Percentiles rank a stretch among this genome's conserved stretches.
phyloP scores from a whole-genome alignment of 1,140 invertebrate genomes.

The Spodoptera litura region DNA sequence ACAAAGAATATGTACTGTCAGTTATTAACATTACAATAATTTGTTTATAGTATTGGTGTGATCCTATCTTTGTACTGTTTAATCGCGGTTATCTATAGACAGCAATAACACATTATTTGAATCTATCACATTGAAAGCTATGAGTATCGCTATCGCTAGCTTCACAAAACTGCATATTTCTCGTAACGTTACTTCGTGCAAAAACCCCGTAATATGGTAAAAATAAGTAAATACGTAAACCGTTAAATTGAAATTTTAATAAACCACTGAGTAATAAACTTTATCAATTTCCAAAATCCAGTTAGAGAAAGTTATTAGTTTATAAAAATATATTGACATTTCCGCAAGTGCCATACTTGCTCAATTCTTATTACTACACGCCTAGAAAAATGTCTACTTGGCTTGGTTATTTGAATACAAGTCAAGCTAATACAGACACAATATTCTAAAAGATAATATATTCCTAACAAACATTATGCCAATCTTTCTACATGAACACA shows the following conservation, averaged over 20 bases:
- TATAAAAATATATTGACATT: constrained; percentile 31
- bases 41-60: not conserved
- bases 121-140: constrained; percentile 36
- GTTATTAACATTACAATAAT: constrained; percentile 12
- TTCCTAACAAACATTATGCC: not conserved
- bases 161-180: not conserved
- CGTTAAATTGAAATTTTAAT: not conserved
- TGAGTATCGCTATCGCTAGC: not conserved
- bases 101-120: constrained; percentile 22
- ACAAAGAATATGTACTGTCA: constrained; percentile 15
- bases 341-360: constrained; percentile 12
- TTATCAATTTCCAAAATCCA: not conserved
- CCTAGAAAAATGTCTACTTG: not conserved
- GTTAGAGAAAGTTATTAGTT: constrained; percentile 2
- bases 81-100: constrained; percentile 18
- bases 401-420: not conserved
- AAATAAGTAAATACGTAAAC: not conserved
- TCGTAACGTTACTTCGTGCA: constrained; percentile 1
- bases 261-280: not conserved
- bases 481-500: constrained; percentile 1
- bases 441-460: constrained; percentile 4
- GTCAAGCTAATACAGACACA: not conserved
- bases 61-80: constrained; percentile 10
- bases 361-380: not conserved
- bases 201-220: not conserved